phyloP scores from a whole-genome alignment of 2,797 vertebrate genomes.

The Leptatherina wallacei region DNA sequence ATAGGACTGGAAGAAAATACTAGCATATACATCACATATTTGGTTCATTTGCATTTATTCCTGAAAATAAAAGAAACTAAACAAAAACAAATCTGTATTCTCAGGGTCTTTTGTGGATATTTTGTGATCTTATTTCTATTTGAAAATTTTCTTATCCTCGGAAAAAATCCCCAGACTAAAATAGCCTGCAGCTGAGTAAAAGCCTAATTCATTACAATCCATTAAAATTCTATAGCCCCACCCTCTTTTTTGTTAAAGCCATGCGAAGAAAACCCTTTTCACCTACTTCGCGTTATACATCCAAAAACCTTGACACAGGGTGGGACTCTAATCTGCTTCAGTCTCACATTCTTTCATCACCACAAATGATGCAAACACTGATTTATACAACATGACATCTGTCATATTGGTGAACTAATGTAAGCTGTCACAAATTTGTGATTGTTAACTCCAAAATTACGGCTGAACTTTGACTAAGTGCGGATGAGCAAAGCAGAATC shows the following conservation, averaged over 20 bases:
- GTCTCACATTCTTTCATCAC: constrained; percentile 30
- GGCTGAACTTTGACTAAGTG: constrained; percentile 42
- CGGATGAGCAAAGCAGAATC: constrained; percentile 45
- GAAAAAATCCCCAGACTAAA: neutral
- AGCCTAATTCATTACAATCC: neutral
- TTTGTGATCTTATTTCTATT: constrained; percentile 1
- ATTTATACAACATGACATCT: constrained; percentile 43
- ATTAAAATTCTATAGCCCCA: neutral
- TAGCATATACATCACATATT: too few relatives aligned
- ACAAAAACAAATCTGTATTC: neutral
- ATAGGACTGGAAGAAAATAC: neutral
- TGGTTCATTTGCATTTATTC: neutral
- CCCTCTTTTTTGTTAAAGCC: neutral
- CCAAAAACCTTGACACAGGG: constrained; percentile 17
- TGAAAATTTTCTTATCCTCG: neutral
- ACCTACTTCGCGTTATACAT: constrained; percentile 12
- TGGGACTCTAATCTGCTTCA: constrained; percentile 24
- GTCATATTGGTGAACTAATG: constrained; percentile 37
- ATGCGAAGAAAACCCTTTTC: neutral
- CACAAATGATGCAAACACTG: constrained; percentile 39
- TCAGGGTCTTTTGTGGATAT: neutral
- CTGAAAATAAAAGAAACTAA: neutral
- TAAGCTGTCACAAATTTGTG: constrained; percentile 45
- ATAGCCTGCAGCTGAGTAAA: neutral
- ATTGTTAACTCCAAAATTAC: constrained; percentile 35